Evolutionary conservation across 1,140 invertebrate genomes (phyloP), one percentile per base, ranked within the genome.

Genomic region (Chlorops oryzae): DNA sequence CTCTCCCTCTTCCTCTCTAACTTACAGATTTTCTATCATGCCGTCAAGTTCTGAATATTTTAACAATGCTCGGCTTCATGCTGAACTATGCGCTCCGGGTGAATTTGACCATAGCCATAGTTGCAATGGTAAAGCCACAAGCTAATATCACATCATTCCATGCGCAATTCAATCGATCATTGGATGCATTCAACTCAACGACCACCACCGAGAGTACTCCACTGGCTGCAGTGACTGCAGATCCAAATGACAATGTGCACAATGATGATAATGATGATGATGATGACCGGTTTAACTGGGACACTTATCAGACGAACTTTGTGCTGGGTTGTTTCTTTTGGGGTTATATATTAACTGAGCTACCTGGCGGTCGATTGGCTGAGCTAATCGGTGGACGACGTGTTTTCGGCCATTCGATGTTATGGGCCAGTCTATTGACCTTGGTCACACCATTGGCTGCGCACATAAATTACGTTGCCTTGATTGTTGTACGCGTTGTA

Each of bases 81-180:
- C 77, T 89, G 73, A 90, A 90, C 66, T 93, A 92, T 76, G 87
- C 90, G 71, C 73, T 92, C 12, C 77, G 90, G 25, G 88, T 93
- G 3, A 93, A 93, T 73, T 77, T 93, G 13, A 92, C 88, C 47
- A 89, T 93, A 37, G 88, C 89, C 49, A 90, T 95, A 43, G 88
- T 92, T 7, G 87, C 85, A 51, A 93, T 93, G 90, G 80, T 86
- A 7, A 37, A 51, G 32, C 58, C 58, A 43, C 75, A 58, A 78
- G 73, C 43, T 51, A 71, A 77, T 58, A 62, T 66, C 22, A 69
- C 63, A 21, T 25, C 62, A 51, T 20, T 17, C 63, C 17, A 77
- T 71, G n/a, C n/a, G n/a, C n/a, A n/a, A n/a, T n/a, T n/a, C n/a
- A n/a, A n/a, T n/a, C n/a, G n/a, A n/a, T n/a, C n/a, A n/a, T n/a